phyloP scores from a whole-genome alignment of 2,113 vertebrate genomes.

The Python bivittatus region DNA sequence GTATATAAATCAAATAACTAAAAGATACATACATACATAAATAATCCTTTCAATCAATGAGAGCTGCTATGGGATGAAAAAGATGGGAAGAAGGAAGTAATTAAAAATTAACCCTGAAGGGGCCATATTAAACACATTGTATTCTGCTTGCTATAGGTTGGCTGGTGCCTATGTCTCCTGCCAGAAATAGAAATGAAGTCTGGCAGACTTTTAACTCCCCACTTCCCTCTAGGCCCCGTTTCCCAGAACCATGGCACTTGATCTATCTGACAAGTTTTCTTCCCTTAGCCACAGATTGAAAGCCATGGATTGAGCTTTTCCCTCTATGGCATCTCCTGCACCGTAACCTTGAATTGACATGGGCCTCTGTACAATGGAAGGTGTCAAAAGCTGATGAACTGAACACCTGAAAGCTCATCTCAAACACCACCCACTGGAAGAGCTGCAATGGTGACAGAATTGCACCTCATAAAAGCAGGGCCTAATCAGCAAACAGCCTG shows the following conservation, averaged over 20 bases:
- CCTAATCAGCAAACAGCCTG: background rate
- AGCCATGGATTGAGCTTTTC: background rate
- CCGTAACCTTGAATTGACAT: no score
- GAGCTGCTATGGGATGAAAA: background rate
- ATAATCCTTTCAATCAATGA: background rate
- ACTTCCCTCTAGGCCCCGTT: background rate
- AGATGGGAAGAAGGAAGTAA: background rate
- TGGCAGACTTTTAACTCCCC: background rate
- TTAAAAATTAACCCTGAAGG: background rate
- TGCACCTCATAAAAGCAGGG: background rate
- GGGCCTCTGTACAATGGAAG: background rate
- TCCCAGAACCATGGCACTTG: background rate
- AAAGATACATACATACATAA: background rate
- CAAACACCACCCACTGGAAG: background rate
- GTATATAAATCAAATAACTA: background rate
- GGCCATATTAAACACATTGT: background rate
- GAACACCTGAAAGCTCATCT: background rate
- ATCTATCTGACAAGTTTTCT: background rate
- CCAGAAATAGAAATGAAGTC: background rate
- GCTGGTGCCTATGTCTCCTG: background rate
- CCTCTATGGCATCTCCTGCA: background rate
- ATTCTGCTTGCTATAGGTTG: background rate
- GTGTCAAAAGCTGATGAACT: background rate
- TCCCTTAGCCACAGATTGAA: background rate
- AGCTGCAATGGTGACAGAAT: background rate